A percentile compares a stretch with the other conserved stretches of the same genome.
phyloP scores from a whole-genome alignment of 2,888 invertebrate species.

The Meliscaeva auricollis region DNA sequence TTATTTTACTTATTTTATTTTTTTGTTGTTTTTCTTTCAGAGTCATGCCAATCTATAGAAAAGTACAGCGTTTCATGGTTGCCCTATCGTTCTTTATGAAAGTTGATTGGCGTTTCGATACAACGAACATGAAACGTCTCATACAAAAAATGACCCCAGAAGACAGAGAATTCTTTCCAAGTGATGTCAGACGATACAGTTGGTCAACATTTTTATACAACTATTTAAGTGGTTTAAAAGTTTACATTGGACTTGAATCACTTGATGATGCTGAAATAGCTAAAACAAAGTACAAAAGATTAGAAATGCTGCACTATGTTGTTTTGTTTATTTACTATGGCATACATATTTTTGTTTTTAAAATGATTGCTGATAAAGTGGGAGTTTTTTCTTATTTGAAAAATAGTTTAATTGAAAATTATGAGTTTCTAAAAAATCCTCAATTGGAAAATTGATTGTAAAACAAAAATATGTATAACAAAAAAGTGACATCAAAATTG shows the following conservation, averaged over 20 bases:
- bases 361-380: slow-evolving; percentile 41
- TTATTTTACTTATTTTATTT: neutral
- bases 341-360: slow-evolving; percentile 38
- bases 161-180: slow-evolving; percentile 77
- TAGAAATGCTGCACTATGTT: slow-evolving; percentile 29
- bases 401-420: slow-evolving; percentile 29
- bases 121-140: slow-evolving; percentile 76
- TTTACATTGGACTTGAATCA: slow-evolving; percentile 69
- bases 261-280: slow-evolving; percentile 36
- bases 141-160: slow-evolving; percentile 73
- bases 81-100: slow-evolving; percentile 76
- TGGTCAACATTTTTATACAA: slow-evolving; percentile 64
- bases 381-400: slow-evolving; percentile 45
- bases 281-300: slow-evolving; percentile 15
- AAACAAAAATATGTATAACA: neutral
- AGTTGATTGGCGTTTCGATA: slow-evolving; percentile 73
- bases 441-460: slow-evolving; percentile 8
- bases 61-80: slow-evolving; percentile 74
- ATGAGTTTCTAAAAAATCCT: slow-evolving; percentile 57
- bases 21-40: slow-evolving; percentile 58
- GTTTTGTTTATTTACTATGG: slow-evolving; percentile 53
- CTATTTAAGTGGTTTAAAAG: slow-evolving; percentile 73
- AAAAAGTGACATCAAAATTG: neutral
- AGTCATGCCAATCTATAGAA: slow-evolving; percentile 76
- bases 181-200: slow-evolving; percentile 71